phyloP scores from a whole-genome alignment of 2,888 invertebrate species.

The Melinaea menophilus region DNA sequence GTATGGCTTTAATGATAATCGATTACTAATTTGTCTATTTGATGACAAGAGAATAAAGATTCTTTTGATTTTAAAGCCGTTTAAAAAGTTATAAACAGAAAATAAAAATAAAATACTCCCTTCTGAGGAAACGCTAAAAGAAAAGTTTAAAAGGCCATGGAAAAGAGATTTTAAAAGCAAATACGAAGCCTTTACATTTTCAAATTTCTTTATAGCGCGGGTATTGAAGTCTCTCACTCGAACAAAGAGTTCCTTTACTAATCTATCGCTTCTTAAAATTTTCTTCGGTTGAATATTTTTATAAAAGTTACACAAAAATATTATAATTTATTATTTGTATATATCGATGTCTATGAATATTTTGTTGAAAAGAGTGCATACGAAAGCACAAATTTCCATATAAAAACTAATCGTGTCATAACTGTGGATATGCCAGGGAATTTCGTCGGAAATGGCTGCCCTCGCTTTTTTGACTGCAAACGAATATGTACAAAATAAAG shows the following conservation, averaged over 20 bases:
- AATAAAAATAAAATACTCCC: neutral
- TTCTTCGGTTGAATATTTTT: no score
- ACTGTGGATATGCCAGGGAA: neutral
- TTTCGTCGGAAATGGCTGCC: constrained; percentile 10
- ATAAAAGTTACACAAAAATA: no score
- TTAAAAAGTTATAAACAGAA: neutral
- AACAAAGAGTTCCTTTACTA: constrained; percentile 17
- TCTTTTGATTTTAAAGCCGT: neutral
- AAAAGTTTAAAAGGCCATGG: constrained; percentile 5
- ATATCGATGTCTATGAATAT: no score
- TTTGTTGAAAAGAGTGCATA: no score
- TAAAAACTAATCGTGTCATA: no score
- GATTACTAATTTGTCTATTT: no score
- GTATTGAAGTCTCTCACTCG: constrained; percentile 15
- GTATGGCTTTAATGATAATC: no score
- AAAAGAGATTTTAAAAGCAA: constrained; percentile 8
- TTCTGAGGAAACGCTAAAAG: constrained; percentile 1
- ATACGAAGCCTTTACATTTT: constrained; percentile 5
- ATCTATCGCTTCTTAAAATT: constrained; percentile 5
- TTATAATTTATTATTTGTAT: no score
- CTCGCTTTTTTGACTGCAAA: constrained; percentile 27
- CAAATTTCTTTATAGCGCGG: constrained; percentile 1
- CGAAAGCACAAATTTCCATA: no score
- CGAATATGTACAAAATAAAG: constrained; percentile 40
- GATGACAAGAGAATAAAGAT: neutral